These are phyloP conservation scores for Caenorhabditis auriculariae DNA, from an alignment of 2,888 invertebrate genomes.

Conservation along the genomic window DNA sequence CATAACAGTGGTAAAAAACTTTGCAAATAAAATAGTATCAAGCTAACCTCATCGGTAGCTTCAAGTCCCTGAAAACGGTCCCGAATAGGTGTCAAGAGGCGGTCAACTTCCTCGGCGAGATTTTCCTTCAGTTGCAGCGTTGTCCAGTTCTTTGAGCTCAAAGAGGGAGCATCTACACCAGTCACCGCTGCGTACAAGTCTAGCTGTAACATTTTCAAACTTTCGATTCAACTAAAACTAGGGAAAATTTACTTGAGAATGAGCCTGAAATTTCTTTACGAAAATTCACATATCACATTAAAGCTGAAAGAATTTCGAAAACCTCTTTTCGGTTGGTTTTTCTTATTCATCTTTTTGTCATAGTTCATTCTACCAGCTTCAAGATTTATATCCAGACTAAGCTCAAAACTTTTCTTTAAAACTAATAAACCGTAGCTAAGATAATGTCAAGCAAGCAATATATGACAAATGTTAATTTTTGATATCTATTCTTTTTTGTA, in stretches of 20 bases:
- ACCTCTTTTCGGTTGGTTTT: background rate
- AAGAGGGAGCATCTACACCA: slow-evolving; percentile 1
- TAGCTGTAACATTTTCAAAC: slow-evolving; percentile 11
- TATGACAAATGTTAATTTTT: no score
- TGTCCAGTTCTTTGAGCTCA: slow-evolving; percentile 19
- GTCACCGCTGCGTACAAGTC: slow-evolving; percentile 29
- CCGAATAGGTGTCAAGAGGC: slow-evolving; percentile 22
- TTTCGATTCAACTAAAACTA: background rate
- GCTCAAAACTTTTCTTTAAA: no score
- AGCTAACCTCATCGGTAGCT: slow-evolving; percentile 13
- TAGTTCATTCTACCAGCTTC: no score
- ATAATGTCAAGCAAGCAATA: no score
- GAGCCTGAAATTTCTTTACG: background rate
- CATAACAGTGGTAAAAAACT: no score
- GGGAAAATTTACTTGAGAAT: background rate
- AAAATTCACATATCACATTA: background rate
- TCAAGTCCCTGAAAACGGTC: slow-evolving; percentile 22
- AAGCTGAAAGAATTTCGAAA: background rate
- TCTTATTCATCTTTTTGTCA: no score
- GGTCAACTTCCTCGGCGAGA: slow-evolving; percentile 27
- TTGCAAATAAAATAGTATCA: no score
- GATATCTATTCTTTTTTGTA: no score
- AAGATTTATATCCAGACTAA: no score
- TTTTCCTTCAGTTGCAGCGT: slow-evolving; percentile 29
- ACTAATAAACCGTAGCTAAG: no score